These are phyloP conservation scores for Lasaia peninsularis DNA, from an alignment of 1,140 invertebrate genomes.

Conservation along the genomic window DNA sequence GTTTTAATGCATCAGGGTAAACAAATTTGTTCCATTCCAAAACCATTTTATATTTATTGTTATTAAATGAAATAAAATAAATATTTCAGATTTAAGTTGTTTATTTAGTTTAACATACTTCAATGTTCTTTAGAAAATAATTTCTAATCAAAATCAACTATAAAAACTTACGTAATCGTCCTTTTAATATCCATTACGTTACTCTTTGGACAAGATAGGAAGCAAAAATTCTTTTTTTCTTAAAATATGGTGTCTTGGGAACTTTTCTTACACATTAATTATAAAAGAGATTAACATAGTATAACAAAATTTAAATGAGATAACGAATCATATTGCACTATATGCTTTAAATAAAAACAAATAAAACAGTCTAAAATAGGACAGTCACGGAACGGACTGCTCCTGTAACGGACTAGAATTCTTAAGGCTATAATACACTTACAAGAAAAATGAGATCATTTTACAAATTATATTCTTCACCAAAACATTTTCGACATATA, in stretches of 20 bases:
- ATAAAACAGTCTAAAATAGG: neutral
- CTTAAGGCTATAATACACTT: neutral
- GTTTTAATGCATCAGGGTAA: too few relatives aligned
- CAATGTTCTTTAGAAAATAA: too few relatives aligned
- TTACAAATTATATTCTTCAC: too few relatives aligned
- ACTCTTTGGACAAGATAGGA: neutral
- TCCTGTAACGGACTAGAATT: neutral
- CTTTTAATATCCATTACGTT: neutral
- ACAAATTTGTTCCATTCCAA: too few relatives aligned
- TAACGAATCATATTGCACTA: neutral
- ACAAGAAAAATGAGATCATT: neutral
- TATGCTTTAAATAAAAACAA: neutral
- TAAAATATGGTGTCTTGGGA: neutral
- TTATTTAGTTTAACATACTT: too few relatives aligned
- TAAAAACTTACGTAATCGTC: neutral
- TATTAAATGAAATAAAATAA: too few relatives aligned
- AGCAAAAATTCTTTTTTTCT: neutral
- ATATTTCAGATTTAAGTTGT: too few relatives aligned
- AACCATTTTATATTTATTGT: too few relatives aligned
- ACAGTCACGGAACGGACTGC: neutral
- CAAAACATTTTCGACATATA: neutral
- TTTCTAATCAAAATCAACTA: neutral
- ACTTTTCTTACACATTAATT: neutral
- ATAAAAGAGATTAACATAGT: neutral
- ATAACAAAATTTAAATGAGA: neutral